Evolutionary conservation across 1,140 invertebrate species (phyloP).

Genomic region (Drosophila asahinai): DNA sequence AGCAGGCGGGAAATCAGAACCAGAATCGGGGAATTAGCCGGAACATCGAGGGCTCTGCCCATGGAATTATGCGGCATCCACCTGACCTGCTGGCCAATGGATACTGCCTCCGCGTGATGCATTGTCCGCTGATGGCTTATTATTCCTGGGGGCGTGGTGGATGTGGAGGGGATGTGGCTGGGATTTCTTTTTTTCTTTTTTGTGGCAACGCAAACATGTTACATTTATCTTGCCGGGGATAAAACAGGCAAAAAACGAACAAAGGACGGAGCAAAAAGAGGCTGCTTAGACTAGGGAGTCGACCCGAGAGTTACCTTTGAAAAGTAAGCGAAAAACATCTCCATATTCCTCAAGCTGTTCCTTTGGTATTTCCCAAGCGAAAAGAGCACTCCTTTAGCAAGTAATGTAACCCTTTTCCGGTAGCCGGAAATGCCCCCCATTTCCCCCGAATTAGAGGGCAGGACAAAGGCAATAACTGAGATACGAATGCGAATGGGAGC

Average conservation of each 20-base stretch:
- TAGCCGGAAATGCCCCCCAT: background rate
- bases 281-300: background rate
- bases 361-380: no score
- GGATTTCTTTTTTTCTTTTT: constrained; percentile 13
- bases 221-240: constrained; percentile 70
- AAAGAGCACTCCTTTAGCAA: background rate
- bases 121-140: constrained; percentile 54
- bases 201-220: constrained; percentile 68
- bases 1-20: constrained; percentile 15
- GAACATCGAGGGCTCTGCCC: constrained; percentile 23
- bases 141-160: constrained; percentile 3
- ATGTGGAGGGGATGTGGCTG: background rate
- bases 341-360: no score
- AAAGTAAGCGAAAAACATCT: background rate
- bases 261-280: constrained; percentile 17
- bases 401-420: background rate
- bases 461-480: constrained; percentile 56
- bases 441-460: constrained; percentile 5
- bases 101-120: constrained; percentile 45
- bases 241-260: constrained; percentile 49
- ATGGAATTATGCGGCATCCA: constrained; percentile 53
- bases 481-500: constrained; percentile 62
- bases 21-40: constrained; percentile 52
- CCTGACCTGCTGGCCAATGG: constrained; percentile 19
- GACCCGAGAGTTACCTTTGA: background rate